Percentiles rank a stretch among this genome's conserved stretches.
Evolutionary conservation across 2,888 invertebrate genomes (phyloP).

Genomic region (Eupithecia pulchellata): DNA sequence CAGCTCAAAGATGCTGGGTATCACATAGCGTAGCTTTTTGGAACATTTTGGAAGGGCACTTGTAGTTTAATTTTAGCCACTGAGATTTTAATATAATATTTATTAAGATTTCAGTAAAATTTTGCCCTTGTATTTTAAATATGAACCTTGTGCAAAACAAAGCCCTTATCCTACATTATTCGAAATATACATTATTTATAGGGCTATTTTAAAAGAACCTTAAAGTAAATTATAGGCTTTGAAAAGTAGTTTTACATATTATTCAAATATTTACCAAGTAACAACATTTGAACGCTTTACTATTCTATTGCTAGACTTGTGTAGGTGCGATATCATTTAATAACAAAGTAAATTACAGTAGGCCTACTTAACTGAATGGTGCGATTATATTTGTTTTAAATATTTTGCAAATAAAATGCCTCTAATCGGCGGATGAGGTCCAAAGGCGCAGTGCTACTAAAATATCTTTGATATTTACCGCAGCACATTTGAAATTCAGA

Average conservation of each 20-base stretch:
- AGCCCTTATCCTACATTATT: no score
- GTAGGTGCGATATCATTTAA: no score
- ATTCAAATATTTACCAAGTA: no score
- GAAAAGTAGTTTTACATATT: no score
- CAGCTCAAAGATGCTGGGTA: constrained; percentile 29
- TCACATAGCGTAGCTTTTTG: constrained; percentile 27
- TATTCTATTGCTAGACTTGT: no score
- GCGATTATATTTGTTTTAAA: neutral
- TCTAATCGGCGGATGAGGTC: neutral
- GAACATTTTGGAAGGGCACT: constrained; percentile 14
- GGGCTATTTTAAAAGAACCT: no score
- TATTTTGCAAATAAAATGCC: constrained; percentile 2
- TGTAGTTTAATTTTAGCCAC: neutral
- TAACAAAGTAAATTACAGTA: no score
- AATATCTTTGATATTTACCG: constrained; percentile 30
- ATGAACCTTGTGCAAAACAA: no score
- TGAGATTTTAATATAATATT: neutral
- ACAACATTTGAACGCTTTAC: no score
- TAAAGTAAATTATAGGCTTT: no score
- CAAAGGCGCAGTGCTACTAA: neutral
- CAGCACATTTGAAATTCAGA: constrained; percentile 42
- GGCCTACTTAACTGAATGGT: no score
- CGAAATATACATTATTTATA: no score
- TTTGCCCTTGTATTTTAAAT: neutral
- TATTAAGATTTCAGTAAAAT: neutral